These are phyloP conservation scores for Allolobophora icterica DNA, from an alignment of 2,888 invertebrate species.

Conservation along the genomic window DNA sequence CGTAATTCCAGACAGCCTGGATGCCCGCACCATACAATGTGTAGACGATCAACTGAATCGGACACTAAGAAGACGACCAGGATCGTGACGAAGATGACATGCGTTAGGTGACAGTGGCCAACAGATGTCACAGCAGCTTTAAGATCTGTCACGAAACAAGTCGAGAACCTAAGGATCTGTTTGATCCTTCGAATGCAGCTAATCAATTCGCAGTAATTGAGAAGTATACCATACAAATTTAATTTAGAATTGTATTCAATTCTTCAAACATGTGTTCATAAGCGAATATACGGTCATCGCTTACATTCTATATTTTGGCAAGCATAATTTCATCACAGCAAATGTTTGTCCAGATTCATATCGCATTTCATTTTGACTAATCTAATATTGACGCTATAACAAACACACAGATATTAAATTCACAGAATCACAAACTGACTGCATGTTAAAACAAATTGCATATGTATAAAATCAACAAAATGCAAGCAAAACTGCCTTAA, in stretches of 20 bases:
- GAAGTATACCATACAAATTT: neutral
- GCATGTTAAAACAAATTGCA: neutral
- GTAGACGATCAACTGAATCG: neutral
- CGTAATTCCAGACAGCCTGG: neutral
- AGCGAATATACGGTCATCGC: neutral
- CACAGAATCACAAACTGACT: neutral
- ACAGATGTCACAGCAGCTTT: neutral
- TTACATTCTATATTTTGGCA: neutral
- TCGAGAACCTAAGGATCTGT: neutral
- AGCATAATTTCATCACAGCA: slow-evolving; percentile 2
- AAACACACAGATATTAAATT: neutral
- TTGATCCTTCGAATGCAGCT: neutral
- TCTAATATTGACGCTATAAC: neutral
- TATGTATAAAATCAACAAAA: neutral
- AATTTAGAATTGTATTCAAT: neutral
- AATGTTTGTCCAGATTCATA: neutral
- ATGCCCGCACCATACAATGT: neutral
- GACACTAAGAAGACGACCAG: neutral
- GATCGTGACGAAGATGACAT: neutral
- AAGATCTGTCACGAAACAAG: neutral
- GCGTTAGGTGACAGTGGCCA: neutral
- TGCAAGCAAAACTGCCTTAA: neutral
- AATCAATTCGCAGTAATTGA: neutral
- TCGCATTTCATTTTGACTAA: neutral
- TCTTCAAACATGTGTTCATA: neutral